Conservation (phyloP, 2,113 vertebrate species). For the Oncorhynchus gorbuscha region DNA sequence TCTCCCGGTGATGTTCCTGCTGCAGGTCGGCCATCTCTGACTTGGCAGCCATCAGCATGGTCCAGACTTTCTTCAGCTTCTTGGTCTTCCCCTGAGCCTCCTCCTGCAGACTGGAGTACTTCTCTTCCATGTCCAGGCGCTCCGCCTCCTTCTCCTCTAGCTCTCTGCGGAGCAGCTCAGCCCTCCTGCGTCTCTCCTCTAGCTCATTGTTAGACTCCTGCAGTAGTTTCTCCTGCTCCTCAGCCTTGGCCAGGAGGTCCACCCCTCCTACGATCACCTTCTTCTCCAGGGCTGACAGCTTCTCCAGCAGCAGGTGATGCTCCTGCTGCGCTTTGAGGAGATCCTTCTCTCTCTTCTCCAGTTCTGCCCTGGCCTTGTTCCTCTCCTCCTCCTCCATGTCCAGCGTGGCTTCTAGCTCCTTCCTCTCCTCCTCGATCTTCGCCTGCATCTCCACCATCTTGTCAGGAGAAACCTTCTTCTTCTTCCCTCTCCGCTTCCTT, state of each 20-base stretch:
- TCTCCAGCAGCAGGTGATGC: slow-evolving; percentile 91
- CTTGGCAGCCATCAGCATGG: slow-evolving; percentile 98
- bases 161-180: slow-evolving; percentile 92
- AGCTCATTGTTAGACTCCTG: slow-evolving; percentile 97
- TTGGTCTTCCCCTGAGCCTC: slow-evolving; percentile 98
- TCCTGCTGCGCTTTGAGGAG: slow-evolving; percentile 97
- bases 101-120: slow-evolving; percentile 97
- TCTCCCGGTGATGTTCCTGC: slow-evolving; percentile 95
- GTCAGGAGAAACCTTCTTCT: slow-evolving; percentile 96
- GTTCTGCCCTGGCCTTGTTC: slow-evolving; percentile 94
- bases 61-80: slow-evolving; percentile 99
- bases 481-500: no score
- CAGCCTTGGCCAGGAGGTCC: slow-evolving; percentile 95
- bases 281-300: slow-evolving; percentile 91
- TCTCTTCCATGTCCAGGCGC: slow-evolving; percentile 97
- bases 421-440: slow-evolving; percentile 96
- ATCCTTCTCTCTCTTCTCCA: slow-evolving; percentile 96
- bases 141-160: slow-evolving; percentile 99
- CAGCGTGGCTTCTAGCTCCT: slow-evolving; percentile 94
- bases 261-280: slow-evolving; percentile 98
- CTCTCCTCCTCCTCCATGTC: slow-evolving; percentile 99
- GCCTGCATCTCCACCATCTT: slow-evolving; percentile 99
- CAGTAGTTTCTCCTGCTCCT: slow-evolving; percentile 96
- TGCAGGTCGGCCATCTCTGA: slow-evolving; percentile 99
- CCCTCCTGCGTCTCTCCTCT: slow-evolving; percentile 89